Conservation (phyloP, 2,888 invertebrate species). For the Oasisia sp. region DNA sequence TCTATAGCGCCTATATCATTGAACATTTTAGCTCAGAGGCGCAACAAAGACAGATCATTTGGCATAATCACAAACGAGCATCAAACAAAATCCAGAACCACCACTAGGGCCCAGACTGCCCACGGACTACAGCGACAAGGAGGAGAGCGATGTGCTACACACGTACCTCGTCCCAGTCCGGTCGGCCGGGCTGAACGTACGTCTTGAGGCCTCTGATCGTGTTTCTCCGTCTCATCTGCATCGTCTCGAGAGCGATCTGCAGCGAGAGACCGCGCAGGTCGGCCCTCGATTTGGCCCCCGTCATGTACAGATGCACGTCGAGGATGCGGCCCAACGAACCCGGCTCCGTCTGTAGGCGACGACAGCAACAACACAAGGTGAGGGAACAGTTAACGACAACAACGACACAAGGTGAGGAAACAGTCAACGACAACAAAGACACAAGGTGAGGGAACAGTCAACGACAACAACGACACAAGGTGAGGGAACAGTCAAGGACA, state of each 20-base stretch:
- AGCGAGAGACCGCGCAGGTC: conserved; percentile 91
- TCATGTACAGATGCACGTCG: conserved; percentile 98
- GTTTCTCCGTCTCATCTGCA: conserved; percentile 89
- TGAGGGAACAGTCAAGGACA: background rate
- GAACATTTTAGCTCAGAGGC: no score
- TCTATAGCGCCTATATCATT: no score
- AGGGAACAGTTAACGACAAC: background rate
- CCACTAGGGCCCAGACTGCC: background rate
- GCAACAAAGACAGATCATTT: no score
- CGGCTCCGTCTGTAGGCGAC: background rate
- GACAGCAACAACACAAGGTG: background rate
- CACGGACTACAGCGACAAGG: background rate
- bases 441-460: background rate
- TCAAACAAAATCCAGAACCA: background rate
- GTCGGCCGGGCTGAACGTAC: conserved; percentile 90
- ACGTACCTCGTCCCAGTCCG: conserved; percentile 91
- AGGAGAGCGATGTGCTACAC: background rate
- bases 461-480: background rate
- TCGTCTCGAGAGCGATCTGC: conserved; percentile 87
- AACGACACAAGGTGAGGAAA: no score
- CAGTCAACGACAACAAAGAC: background rate
- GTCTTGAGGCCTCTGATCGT: conserved; percentile 92
- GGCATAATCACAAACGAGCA: no score
- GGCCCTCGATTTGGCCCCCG: conserved; percentile 88
- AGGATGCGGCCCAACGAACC: conserved; percentile 73